Evolutionary conservation across 2,888 invertebrate genomes (phyloP).

Genomic region (Hyalella azteca): DNA sequence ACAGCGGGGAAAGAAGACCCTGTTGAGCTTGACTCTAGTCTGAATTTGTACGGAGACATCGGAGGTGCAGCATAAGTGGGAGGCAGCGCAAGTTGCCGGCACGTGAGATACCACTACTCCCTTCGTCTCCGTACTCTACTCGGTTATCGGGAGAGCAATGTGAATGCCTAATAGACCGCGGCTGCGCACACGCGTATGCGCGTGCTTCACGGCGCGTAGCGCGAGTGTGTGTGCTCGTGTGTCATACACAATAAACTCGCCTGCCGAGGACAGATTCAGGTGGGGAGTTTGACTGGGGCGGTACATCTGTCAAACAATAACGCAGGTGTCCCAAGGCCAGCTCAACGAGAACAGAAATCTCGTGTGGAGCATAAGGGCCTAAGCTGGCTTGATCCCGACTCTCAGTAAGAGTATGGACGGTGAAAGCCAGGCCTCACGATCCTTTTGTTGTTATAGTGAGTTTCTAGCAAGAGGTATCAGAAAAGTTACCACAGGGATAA

Average conservation of each 20-base stretch:
- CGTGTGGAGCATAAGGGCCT: constrained; percentile 75
- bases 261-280: too few species aligned
- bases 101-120: constrained; percentile 33
- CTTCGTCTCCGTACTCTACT: constrained; percentile 37
- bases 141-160: constrained; percentile 6
- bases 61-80: too few species aligned
- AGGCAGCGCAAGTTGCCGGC: neutral
- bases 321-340: constrained; percentile 71
- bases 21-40: too few species aligned
- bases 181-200: too few species aligned
- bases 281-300: constrained; percentile 74
- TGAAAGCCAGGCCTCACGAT: constrained; percentile 74
- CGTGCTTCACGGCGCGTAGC: too few species aligned
- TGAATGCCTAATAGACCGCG: too few species aligned
- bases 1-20: too few species aligned
- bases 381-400: constrained; percentile 73
- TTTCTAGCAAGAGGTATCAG: constrained; percentile 73
- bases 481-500: constrained; percentile 77
- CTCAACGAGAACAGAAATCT: constrained; percentile 75
- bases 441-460: constrained; percentile 67
- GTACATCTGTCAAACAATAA: constrained; percentile 68
- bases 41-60: constrained; percentile 28
- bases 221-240: too few species aligned
- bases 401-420: constrained; percentile 72
- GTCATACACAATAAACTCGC: too few species aligned